Evolutionary conservation across 1,140 invertebrate genomes (phyloP).

Genomic region (Harlomillsia oculata): DNA sequence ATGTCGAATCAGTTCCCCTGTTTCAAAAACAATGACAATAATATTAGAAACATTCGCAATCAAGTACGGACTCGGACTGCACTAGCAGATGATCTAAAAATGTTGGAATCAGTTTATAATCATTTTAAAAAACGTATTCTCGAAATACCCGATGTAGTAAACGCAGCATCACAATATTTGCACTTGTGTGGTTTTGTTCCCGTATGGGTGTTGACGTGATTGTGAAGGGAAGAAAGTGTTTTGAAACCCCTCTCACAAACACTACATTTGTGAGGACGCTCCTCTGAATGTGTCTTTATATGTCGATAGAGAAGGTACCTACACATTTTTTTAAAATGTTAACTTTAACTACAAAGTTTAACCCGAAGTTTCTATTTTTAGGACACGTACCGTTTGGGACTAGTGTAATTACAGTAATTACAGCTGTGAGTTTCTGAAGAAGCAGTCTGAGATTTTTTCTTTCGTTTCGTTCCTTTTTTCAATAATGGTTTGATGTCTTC

Average conservation of each 20-base stretch:
- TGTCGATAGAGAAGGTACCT: constrained; percentile 81
- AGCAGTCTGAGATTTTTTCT: constrained; percentile 59
- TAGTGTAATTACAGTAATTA: constrained; percentile 82
- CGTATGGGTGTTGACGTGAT: constrained; percentile 94
- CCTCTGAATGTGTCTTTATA: constrained; percentile 91
- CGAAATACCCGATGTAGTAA: constrained; percentile 75
- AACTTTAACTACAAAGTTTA: background rate
- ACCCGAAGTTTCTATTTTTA: background rate
- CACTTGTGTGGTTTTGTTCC: constrained; percentile 90
- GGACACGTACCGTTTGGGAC: constrained; percentile 67
- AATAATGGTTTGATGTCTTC: constrained; percentile 53
- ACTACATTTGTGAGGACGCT: constrained; percentile 85
- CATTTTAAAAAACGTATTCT: too few species aligned
- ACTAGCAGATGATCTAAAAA: too few species aligned
- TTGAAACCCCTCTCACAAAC: constrained; percentile 94
- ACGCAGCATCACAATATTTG: constrained; percentile 82
- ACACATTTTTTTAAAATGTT: constrained; percentile 4
- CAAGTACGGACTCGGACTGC: too few species aligned
- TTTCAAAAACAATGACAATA: too few species aligned
- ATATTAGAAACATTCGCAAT: background rate
- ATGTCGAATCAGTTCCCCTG: constrained; percentile 85
- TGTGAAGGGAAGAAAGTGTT: constrained; percentile 81
- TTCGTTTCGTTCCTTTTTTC: constrained; percentile 54
- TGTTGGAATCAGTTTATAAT: background rate
- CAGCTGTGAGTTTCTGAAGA: constrained; percentile 70